Evolutionary conservation across 2,113 vertebrate genomes (phyloP).

Genomic region (Hippopotamus amphibius): DNA sequence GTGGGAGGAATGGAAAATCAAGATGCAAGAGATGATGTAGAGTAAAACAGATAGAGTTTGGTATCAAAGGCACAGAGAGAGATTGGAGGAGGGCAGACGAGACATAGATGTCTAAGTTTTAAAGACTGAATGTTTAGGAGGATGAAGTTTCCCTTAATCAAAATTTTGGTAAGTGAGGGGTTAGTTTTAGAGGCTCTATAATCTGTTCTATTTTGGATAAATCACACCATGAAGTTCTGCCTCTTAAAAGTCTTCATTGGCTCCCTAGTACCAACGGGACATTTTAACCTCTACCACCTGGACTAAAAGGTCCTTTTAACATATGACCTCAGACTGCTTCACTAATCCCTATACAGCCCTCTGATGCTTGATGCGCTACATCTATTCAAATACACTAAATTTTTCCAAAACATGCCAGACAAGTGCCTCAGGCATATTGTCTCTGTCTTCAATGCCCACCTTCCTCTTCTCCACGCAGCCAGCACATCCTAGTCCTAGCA

Average conservation of each 20-base stretch:
- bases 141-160: not conserved
- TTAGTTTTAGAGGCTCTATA: not conserved
- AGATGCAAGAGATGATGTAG: not conserved
- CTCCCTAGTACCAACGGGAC: not conserved
- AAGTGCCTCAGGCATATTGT: not conserved
- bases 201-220: not conserved
- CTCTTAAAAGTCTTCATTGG: not conserved
- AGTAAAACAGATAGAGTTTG: not conserved
- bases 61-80: not conserved
- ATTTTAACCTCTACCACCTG: not conserved
- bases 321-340: not conserved
- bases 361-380: not conserved
- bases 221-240: not conserved
- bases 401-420: not conserved
- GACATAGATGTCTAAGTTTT: not conserved
- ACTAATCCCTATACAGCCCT: not conserved
- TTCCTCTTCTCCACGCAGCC: not conserved
- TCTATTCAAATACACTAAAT: not conserved
- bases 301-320: slow-evolving; percentile 1
- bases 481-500: not conserved
- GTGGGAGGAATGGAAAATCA: not conserved
- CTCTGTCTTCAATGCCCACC: not conserved
- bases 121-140: not conserved
- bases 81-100: not conserved
- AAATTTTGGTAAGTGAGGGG: not conserved